Percentiles rank a stretch among this genome's conserved stretches.
These are phyloP conservation scores for Trypoxylon attenuatum DNA, from an alignment of 2,888 invertebrate species.

Conservation along the genomic window DNA sequence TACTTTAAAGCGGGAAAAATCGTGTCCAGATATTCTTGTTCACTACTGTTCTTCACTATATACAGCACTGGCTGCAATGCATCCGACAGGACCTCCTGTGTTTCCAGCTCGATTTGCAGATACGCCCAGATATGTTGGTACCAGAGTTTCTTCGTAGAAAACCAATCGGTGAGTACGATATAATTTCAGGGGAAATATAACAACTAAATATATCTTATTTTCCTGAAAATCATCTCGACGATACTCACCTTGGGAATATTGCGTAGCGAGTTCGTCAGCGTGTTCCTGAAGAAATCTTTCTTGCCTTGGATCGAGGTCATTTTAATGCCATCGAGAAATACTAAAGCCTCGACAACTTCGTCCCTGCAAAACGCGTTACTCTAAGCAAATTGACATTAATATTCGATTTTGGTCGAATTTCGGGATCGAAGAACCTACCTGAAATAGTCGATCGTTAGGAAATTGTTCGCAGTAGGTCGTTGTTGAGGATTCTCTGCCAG, in stretches of 20 bases:
- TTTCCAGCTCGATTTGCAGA: slow-evolving; percentile 88
- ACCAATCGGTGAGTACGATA: not conserved
- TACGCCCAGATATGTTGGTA: slow-evolving; percentile 96
- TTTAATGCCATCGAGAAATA: slow-evolving; percentile 93
- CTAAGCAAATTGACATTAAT: not conserved
- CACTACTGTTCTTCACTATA: slow-evolving; percentile 86
- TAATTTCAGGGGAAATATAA: not conserved
- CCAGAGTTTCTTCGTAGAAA: slow-evolving; percentile 88
- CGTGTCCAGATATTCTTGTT: slow-evolving; percentile 86
- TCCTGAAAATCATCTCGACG: too few relatives aligned
- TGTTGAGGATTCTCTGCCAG: slow-evolving; percentile 89
- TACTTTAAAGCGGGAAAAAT: slow-evolving; percentile 92
- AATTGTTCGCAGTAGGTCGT: slow-evolving; percentile 92
- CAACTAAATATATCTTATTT: too few relatives aligned
- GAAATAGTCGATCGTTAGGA: slow-evolving; percentile 93
- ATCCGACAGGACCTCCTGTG: slow-evolving; percentile 90
- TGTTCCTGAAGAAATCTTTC: slow-evolving; percentile 91
- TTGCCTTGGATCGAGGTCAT: slow-evolving; percentile 94
- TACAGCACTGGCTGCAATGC: slow-evolving; percentile 89
- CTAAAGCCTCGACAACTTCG: slow-evolving; percentile 92
- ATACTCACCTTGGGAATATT: slow-evolving; percentile 89
- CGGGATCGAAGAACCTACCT: slow-evolving; percentile 79
- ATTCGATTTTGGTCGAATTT: not conserved
- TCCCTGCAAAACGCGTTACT: slow-evolving; percentile 81
- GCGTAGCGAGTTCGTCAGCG: slow-evolving; percentile 90